Evolutionary conservation across 1,140 invertebrate species (phyloP).

Genomic region (Drosophila pectinifera): DNA sequence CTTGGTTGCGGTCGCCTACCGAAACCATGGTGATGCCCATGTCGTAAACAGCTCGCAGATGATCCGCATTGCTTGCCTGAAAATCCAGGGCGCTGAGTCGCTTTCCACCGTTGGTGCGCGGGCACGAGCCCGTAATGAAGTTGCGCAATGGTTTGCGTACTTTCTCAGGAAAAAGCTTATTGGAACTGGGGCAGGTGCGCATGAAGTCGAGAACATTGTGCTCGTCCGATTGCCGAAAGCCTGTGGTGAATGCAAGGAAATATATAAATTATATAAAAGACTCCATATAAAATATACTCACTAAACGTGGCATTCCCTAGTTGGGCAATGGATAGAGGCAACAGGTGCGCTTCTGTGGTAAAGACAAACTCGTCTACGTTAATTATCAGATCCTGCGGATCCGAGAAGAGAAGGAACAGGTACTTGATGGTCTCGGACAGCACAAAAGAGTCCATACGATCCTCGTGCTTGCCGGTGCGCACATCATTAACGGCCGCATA

Average conservation of each 20-base stretch:
- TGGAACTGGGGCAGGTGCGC: slow-evolving; percentile 94
- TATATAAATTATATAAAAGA: neutral
- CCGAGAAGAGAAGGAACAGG: slow-evolving; percentile 96
- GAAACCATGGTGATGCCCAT: slow-evolving; percentile 98
- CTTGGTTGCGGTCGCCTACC: slow-evolving; percentile 89
- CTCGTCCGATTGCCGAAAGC: slow-evolving; percentile 85
- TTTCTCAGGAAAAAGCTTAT: slow-evolving; percentile 92
- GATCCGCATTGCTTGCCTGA: slow-evolving; percentile 94
- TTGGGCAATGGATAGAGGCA: slow-evolving; percentile 93
- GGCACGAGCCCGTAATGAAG: slow-evolving; percentile 93
- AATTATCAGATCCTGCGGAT: slow-evolving; percentile 93
- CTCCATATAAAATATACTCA: slow-evolving; percentile 47
- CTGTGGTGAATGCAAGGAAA: slow-evolving; percentile 30
- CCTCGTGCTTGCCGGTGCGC: slow-evolving; percentile 94
- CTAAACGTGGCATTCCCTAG: slow-evolving; percentile 82
- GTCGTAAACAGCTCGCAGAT: slow-evolving; percentile 93
- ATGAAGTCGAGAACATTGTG: slow-evolving; percentile 89
- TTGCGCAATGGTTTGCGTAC: slow-evolving; percentile 92
- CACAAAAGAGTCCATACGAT: slow-evolving; percentile 99
- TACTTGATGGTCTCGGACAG: slow-evolving; percentile 99
- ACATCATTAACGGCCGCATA: slow-evolving; percentile 99
- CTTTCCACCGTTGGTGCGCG: slow-evolving; percentile 87
- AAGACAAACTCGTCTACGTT: slow-evolving; percentile 98
- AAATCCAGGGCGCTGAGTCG: slow-evolving; percentile 91
- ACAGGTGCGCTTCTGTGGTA: slow-evolving; percentile 98